These are phyloP conservation scores for Myotis davidii DNA, from an alignment of 2,113 vertebrate genomes.

Conservation along the genomic window DNA sequence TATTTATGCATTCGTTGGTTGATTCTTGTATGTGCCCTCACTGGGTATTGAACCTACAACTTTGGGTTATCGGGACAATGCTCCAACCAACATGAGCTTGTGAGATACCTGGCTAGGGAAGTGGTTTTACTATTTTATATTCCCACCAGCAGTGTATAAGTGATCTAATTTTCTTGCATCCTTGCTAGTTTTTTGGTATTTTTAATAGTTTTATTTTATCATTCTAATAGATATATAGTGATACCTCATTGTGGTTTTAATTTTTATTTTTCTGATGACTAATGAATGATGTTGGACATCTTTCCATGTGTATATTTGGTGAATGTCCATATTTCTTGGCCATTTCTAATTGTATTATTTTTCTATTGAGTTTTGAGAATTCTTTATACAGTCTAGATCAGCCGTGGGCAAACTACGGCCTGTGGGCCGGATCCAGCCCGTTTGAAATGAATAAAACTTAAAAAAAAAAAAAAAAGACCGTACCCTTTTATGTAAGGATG, in stretches of 20 bases:
- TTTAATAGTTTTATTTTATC: not conserved
- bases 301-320: not conserved
- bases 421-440: too few species aligned
- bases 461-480: too few species aligned
- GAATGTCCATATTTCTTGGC: not conserved
- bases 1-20: too few species aligned
- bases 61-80: not conserved
- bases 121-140: not conserved
- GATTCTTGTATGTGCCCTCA: not conserved
- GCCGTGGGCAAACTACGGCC: too few species aligned
- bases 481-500: too few species aligned
- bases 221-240: not conserved
- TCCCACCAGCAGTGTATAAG: not conserved
- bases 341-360: not conserved
- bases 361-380: conserved; percentile 19
- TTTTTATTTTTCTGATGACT: conserved; percentile 14
- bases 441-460: too few species aligned
- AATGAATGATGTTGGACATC: not conserved
- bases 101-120: not conserved
- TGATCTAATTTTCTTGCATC: not conserved
- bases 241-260: not conserved
- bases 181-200: not conserved
- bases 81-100: not conserved
- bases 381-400: not conserved
- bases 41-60: not conserved